Percentiles rank a stretch among this genome's conserved stretches.
These are phyloP conservation scores for Zonitis immaculata DNA, from an alignment of 2,888 invertebrate species.

Conservation along the genomic window DNA sequence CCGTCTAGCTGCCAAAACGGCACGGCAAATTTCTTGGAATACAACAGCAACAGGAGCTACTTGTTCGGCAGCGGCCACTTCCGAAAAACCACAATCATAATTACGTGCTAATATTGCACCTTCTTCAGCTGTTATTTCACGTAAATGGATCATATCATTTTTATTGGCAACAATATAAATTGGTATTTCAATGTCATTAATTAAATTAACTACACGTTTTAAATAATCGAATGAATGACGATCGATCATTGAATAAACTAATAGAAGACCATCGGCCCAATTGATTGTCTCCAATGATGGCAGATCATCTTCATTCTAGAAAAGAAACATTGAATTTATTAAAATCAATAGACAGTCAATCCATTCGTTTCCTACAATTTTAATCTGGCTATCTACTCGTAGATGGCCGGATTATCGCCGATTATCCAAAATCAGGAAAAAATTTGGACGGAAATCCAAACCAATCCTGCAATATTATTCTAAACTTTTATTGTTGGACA, in stretches of 20 bases:
- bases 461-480: too few relatives aligned
- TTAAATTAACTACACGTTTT: slow-evolving; percentile 62
- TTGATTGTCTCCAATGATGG: slow-evolving; percentile 67
- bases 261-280: slow-evolving; percentile 86
- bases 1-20: slow-evolving; percentile 71
- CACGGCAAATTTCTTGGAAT: slow-evolving; percentile 77
- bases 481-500: too few relatives aligned
- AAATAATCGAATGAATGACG: slow-evolving; percentile 79
- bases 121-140: slow-evolving; percentile 84
- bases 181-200: slow-evolving; percentile 65
- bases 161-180: slow-evolving; percentile 86
- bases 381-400: background rate
- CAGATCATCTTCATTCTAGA: slow-evolving; percentile 66
- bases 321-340: too few relatives aligned
- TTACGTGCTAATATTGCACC: slow-evolving; percentile 85
- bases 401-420: background rate
- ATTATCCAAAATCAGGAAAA: too few relatives aligned
- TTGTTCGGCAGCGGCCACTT: slow-evolving; percentile 86
- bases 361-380: background rate
- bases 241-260: slow-evolving; percentile 89
- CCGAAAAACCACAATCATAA: slow-evolving; percentile 82
- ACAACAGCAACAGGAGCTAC: slow-evolving; percentile 78
- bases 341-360: slow-evolving; percentile 2
- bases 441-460: too few relatives aligned
- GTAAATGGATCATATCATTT: slow-evolving; percentile 83